phyloP scores from a whole-genome alignment of 1,140 invertebrate genomes.

The Penaeus japonicus region DNA sequence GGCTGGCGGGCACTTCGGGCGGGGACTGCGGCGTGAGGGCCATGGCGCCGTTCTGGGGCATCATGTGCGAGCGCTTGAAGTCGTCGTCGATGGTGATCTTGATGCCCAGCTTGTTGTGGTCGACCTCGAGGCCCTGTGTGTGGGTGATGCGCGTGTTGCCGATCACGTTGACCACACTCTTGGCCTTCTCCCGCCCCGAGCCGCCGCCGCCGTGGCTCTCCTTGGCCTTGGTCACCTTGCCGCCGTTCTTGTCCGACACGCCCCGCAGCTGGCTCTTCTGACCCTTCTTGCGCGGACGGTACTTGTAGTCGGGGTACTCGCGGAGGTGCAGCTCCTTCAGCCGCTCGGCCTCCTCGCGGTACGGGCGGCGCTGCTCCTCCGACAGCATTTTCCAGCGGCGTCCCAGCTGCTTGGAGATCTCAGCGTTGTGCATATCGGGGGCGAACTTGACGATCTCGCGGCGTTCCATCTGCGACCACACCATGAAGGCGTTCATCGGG shows the following conservation, averaged over 20 bases:
- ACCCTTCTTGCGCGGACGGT: conserved; percentile 88
- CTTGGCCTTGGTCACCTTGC: conserved; percentile 42
- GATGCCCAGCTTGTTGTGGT: conserved; percentile 67
- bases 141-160: conserved; percentile 54
- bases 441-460: conserved; percentile 91
- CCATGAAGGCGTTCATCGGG: conserved; percentile 99
- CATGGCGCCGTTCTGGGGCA: conserved; percentile 38
- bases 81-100: conserved; percentile 70
- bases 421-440: conserved; percentile 95
- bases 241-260: conserved; percentile 43
- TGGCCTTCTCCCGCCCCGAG: conserved; percentile 11
- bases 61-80: conserved; percentile 66
- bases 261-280: conserved; percentile 52
- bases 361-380: conserved; percentile 89
- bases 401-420: conserved; percentile 93
- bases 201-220: background rate
- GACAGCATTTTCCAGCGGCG: conserved; percentile 87
- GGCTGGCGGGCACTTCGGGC: conserved; percentile 81
- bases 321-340: conserved; percentile 89
- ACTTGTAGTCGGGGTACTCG: conserved; percentile 98
- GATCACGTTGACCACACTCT: conserved; percentile 45
- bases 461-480: conserved; percentile 94
- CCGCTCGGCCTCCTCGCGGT: conserved; percentile 92
- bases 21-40: conserved; percentile 62
- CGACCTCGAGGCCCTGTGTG: conserved; percentile 56